Evolutionary conservation across 2,888 invertebrate species (phyloP), one percentile per base, ranked within the genome.

Genomic region (Willowsia nigromaculata): DNA sequence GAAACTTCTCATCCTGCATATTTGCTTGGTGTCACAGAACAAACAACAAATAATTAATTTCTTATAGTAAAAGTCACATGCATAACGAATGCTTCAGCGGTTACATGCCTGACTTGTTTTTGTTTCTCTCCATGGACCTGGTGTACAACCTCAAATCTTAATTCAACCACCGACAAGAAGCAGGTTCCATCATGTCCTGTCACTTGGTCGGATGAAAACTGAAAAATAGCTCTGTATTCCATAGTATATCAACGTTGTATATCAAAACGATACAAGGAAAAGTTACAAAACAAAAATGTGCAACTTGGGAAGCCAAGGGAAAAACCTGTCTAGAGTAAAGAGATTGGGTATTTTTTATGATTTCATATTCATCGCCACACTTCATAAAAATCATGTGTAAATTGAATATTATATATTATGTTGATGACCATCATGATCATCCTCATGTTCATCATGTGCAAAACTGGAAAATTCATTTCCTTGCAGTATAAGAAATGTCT

Each of bases 381-480:
- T 74, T 85, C 85, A 74, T 85, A 56, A 56, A 80, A 71, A 83
- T 68, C 33, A 71, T 18, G 47, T 62, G 27, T 27, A 85, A 76
- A 74, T 85, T 37, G 85, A 85, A 85, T 83, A 68, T 71, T 56
- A 78, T 74, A 74, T 47, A 74, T 74, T 74, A 78, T 78, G 78
- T 33, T 78, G 53, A 78, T 59, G 22, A 59, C 30, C 25, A 37
- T 62, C 37, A 62, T 62, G 22, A 22, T 59, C 81, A 59, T 56
- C 56, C 59, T 22, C 59, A 40, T 62, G 25, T 9, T 80, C 4
- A 40, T 56, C 74, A 53, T 85, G 85, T 74, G 85, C 85, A 85
- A 85, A 85, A 85, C 56, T 85, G 85, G 85, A 85, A 85, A 56
- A 37, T 74, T 85, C 74, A 40, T 85, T 85, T 85, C 40, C 74